These are phyloP conservation scores for Enteromius radiatus DNA, from an alignment of 2,797 vertebrate genomes.

Conservation along the genomic window DNA sequence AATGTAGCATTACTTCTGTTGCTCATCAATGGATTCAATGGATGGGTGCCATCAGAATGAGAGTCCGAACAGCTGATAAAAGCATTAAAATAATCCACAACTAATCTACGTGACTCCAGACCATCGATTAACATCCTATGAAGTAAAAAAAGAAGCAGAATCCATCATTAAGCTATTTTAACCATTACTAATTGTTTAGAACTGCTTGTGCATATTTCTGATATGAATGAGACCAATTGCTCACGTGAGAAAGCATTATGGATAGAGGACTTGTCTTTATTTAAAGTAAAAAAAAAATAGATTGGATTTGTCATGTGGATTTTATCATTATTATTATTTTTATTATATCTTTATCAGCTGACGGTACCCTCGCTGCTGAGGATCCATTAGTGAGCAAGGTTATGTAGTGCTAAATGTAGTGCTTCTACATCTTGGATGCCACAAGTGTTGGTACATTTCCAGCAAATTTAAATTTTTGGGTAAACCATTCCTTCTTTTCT, in stretches of 20 bases:
- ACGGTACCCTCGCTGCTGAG: not conserved
- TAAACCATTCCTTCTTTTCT: not conserved
- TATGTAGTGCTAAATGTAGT: not conserved
- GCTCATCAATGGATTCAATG: not conserved
- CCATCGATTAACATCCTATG: not conserved
- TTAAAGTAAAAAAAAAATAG: not conserved
- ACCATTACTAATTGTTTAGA: not conserved
- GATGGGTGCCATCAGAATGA: not conserved
- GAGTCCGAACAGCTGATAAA: not conserved
- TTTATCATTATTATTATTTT: not conserved
- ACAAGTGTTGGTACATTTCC: not conserved
- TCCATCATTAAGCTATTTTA: not conserved
- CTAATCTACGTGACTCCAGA: not conserved
- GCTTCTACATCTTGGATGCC: not conserved
- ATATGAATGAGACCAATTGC: not conserved
- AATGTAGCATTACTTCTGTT: not conserved
- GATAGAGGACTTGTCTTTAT: not conserved
- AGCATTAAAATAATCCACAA: not conserved
- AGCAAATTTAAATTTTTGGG: not conserved
- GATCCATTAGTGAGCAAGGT: not conserved
- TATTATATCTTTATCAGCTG: not conserved
- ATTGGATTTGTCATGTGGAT: not conserved
- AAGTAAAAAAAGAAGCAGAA: not conserved
- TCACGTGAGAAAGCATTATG: not conserved
- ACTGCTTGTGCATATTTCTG: not conserved